Evolutionary conservation across 2,113 vertebrate genomes (phyloP).

Genomic region (Brachyhypopomus gauderio): DNA sequence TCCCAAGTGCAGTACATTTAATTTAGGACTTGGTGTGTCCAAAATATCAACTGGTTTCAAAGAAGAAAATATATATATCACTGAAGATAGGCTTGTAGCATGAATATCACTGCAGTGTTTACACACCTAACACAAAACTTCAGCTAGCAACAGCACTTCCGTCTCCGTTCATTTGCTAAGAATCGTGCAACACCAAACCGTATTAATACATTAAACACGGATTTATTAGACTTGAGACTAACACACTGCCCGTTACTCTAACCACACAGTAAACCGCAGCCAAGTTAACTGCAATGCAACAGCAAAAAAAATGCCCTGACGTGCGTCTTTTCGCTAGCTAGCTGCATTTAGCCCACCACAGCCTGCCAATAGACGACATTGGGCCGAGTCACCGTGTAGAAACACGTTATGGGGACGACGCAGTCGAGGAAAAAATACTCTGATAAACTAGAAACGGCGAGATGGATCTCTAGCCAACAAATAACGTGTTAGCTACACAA

Average conservation of each 20-base stretch:
- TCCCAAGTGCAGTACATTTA: not conserved
- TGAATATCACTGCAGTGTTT: not conserved
- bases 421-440: too few relatives aligned
- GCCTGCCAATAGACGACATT: conserved; percentile 17
- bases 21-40: conserved; percentile 14
- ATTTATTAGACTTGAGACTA: not conserved
- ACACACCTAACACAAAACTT: not conserved
- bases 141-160: not conserved
- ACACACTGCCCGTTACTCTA: conserved; percentile 36
- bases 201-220: not conserved
- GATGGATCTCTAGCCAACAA: not conserved
- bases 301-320: conserved; percentile 52
- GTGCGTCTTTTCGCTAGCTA: conserved; percentile 30
- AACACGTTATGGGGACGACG: not conserved
- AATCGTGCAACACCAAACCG: not conserved
- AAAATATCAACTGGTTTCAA: conserved; percentile 20
- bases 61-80: not conserved
- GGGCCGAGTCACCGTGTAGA: not conserved
- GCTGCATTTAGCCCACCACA: not conserved
- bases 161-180: not conserved
- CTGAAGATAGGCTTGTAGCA: not conserved
- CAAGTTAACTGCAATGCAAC: conserved; percentile 40
- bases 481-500: not conserved
- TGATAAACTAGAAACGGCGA: too few relatives aligned
- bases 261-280: conserved; percentile 36